These are phyloP conservation scores for Hemicrepidius hirtus DNA, from an alignment of 2,888 invertebrate species.

Conservation along the genomic window DNA sequence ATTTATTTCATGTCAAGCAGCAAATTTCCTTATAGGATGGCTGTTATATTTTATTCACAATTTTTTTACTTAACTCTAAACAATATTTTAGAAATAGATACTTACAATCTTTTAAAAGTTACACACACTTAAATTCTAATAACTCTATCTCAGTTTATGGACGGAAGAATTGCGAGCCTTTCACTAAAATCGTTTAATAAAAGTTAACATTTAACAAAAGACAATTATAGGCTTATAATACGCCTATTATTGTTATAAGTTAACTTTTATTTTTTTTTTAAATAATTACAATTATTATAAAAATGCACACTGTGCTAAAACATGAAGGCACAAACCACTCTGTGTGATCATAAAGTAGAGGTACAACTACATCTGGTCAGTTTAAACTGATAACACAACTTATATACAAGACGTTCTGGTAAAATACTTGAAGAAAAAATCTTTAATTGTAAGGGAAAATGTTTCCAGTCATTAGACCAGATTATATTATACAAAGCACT, in stretches of 20 bases:
- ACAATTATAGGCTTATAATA: constrained; percentile 5
- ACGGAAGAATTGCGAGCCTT: constrained; percentile 65
- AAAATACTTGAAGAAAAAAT: too few relatives aligned
- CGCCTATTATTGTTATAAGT: constrained; percentile 20
- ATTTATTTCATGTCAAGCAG: too few relatives aligned
- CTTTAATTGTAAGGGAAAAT: too few relatives aligned
- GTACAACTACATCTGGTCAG: background rate
- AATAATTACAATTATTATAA: constrained; percentile 46
- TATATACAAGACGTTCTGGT: too few relatives aligned
- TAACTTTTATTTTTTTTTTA: constrained; percentile 4
- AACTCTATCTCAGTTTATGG: constrained; percentile 61
- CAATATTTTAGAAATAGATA: constrained; percentile 20
- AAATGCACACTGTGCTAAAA: constrained; percentile 62
- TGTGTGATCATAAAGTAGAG: constrained; percentile 49
- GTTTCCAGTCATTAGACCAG: too few relatives aligned
- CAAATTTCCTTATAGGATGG: constrained; percentile 13
- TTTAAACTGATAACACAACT: background rate
- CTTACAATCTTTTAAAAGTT: constrained; percentile 45
- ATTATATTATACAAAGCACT: too few relatives aligned
- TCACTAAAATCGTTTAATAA: constrained; percentile 41
- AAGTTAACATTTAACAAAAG: constrained; percentile 27
- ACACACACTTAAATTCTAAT: constrained; percentile 52
- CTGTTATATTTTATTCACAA: constrained; percentile 9
- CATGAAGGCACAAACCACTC: constrained; percentile 65
- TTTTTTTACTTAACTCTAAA: constrained; percentile 2